These are phyloP conservation scores for Trichoplusia ni DNA, from an alignment of 1,140 invertebrate species.

Conservation along the genomic window DNA sequence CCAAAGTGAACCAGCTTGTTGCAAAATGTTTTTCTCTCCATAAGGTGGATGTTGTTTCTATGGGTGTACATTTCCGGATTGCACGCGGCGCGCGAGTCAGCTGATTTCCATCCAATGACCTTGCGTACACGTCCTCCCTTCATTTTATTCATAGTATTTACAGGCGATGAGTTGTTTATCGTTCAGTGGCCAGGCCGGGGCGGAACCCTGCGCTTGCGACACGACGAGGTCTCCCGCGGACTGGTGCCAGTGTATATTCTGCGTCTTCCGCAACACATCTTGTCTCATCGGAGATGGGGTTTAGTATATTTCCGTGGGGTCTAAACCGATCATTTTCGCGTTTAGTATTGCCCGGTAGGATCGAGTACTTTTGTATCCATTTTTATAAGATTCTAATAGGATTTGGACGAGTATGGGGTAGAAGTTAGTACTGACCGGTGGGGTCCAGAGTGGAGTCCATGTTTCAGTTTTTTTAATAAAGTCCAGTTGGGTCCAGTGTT, in stretches of 20 bases:
- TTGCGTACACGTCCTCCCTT: slow-evolving; percentile 64
- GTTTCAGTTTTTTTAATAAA: slow-evolving; percentile 56
- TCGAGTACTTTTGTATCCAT: slow-evolving; percentile 58
- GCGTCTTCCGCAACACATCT: slow-evolving; percentile 76
- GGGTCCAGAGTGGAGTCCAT: slow-evolving; percentile 73
- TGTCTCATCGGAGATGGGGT: slow-evolving; percentile 55
- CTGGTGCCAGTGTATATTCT: slow-evolving; percentile 65
- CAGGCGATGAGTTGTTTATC: slow-evolving; percentile 60
- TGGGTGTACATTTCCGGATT: slow-evolving; percentile 64
- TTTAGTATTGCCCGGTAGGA: slow-evolving; percentile 76
- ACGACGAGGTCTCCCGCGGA: slow-evolving; percentile 75
- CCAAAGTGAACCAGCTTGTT: slow-evolving; percentile 40
- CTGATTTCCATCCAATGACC: slow-evolving; percentile 76
- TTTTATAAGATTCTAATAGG: slow-evolving; percentile 44
- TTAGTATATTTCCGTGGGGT: slow-evolving; percentile 76
- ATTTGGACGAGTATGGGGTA: slow-evolving; percentile 8
- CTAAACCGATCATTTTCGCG: slow-evolving; percentile 69
- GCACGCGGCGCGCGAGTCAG: slow-evolving; percentile 68
- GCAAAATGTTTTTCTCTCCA: slow-evolving; percentile 48
- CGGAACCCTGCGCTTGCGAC: slow-evolving; percentile 69
- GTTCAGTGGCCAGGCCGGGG: slow-evolving; percentile 45
- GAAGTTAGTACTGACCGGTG: slow-evolving; percentile 69
- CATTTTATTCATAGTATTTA: slow-evolving; percentile 71
- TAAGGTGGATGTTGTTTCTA: slow-evolving; percentile 42
- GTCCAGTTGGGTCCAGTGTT: slow-evolving; percentile 74